Conservation (phyloP, 1,140 invertebrate genomes). For the Drosophila ercepeae region DNA sequence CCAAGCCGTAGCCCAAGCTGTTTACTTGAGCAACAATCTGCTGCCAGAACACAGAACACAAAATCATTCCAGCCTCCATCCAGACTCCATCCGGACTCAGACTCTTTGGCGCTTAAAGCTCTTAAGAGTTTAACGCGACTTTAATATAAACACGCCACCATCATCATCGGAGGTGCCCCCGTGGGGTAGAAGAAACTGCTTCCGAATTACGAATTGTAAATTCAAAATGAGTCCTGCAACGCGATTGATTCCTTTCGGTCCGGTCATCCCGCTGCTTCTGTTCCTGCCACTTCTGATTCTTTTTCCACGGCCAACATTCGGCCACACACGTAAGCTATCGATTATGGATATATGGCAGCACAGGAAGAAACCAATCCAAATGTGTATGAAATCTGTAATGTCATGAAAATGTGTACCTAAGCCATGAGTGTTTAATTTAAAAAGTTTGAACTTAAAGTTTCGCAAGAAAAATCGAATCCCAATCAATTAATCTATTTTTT, state of each 20-base stretch:
- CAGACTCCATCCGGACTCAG: neutral
- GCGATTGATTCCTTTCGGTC: constrained; percentile 69
- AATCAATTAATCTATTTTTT: neutral
- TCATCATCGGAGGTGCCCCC: constrained; percentile 12
- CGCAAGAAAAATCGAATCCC: too few species aligned
- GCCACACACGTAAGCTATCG: constrained; percentile 73
- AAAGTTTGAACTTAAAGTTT: too few species aligned
- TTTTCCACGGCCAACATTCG: constrained; percentile 41
- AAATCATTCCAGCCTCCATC: constrained; percentile 22
- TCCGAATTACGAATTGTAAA: constrained; percentile 45
- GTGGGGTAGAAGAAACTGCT: constrained; percentile 28
- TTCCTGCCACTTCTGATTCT: constrained; percentile 12
- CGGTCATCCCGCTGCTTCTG: constrained; percentile 41
- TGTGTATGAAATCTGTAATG: neutral
- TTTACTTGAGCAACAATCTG: constrained; percentile 81
- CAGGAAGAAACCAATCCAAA: constrained; percentile 5
- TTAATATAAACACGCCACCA: constrained; percentile 48
- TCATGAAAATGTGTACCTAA: too few species aligned
- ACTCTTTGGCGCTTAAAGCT: constrained; percentile 45
- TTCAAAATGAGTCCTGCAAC: constrained; percentile 70
- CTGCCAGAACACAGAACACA: constrained; percentile 42
- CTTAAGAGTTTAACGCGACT: constrained; percentile 76
- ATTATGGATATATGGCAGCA: constrained; percentile 45
- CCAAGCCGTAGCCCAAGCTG: constrained; percentile 62
- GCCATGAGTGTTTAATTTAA: neutral